Conservation (phyloP, 2,888 invertebrate species). For the Ophion costatus region DNA sequence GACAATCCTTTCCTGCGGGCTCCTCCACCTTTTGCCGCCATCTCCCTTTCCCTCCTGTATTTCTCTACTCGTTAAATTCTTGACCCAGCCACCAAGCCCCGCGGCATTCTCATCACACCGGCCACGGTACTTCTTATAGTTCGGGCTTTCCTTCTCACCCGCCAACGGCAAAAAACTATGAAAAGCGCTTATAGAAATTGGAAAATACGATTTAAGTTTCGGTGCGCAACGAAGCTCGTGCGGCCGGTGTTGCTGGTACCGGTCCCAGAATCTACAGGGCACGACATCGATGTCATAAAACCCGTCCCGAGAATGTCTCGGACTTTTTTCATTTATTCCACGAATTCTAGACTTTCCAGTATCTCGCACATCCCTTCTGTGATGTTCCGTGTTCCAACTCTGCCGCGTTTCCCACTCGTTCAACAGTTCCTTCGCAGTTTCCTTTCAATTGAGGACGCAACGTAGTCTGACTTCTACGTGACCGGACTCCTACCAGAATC, state of each 20-base stretch:
- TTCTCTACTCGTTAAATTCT: constrained; percentile 38
- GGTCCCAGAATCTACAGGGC: not conserved
- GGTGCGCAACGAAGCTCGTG: constrained; percentile 29
- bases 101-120: constrained; percentile 32
- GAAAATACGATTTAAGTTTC: constrained; percentile 68
- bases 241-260: not conserved
- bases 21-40: constrained; percentile 48
- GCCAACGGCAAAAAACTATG: constrained; percentile 22
- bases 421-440: not conserved
- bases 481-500: not conserved
- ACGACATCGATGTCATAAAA: constrained; percentile 38
- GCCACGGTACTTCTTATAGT: constrained; percentile 44
- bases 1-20: constrained; percentile 31
- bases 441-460: not conserved
- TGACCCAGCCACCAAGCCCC: constrained; percentile 21
- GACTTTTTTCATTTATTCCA: constrained; percentile 4
- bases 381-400: not conserved
- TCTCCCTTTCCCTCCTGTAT: constrained; percentile 5
- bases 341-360: not conserved
- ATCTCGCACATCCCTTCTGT: not conserved
- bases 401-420: not conserved
- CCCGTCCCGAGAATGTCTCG: not conserved
- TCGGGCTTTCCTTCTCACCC: constrained; percentile 35
- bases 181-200: constrained; percentile 68
- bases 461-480: not conserved